Percentiles rank a stretch among this genome's conserved stretches.
Evolutionary conservation across 2,797 vertebrate genomes (phyloP).

Genomic region (Danio albolineatus): DNA sequence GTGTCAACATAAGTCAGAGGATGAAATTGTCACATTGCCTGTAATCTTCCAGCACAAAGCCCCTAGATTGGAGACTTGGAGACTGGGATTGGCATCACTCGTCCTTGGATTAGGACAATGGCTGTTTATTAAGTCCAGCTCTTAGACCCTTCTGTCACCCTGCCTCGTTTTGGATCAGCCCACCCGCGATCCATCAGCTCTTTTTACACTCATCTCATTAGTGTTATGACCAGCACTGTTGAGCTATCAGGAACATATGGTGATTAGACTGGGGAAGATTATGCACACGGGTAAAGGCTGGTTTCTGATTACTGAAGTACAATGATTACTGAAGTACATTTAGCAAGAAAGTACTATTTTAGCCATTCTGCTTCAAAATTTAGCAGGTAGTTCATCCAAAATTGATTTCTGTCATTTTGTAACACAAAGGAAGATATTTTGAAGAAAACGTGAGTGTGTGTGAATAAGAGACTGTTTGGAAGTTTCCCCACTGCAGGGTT

Average conservation of each 20-base stretch:
- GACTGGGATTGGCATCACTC: slow-evolving; percentile 2
- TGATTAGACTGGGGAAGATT: slow-evolving; percentile 54
- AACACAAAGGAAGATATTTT: no score
- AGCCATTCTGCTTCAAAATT: no score
- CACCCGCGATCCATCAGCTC: slow-evolving; percentile 21
- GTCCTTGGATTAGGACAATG: slow-evolving; percentile 62
- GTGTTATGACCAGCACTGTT: slow-evolving; percentile 48
- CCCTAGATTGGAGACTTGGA: slow-evolving; percentile 38
- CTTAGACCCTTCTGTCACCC: slow-evolving; percentile 27
- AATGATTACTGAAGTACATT: no score
- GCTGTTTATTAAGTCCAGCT: slow-evolving; percentile 52
- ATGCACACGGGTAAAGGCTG: slow-evolving; percentile 41
- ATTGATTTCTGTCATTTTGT: no score
- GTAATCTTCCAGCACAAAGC: slow-evolving; percentile 59
- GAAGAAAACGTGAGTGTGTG: no score
- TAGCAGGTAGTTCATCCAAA: no score
- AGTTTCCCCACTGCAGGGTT: no score
- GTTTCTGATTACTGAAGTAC: not conserved
- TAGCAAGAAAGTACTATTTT: no score
- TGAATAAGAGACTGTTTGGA: no score
- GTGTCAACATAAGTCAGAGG: slow-evolving; percentile 71
- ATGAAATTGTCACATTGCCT: slow-evolving; percentile 64
- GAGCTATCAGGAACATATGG: slow-evolving; percentile 58
- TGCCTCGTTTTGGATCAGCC: slow-evolving; percentile 35
- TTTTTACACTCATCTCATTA: slow-evolving; percentile 56